Evolutionary conservation across 2,888 invertebrate genomes (phyloP), one percentile per base, ranked within the genome.

Genomic region (Nephrotoma guestfalica): DNA sequence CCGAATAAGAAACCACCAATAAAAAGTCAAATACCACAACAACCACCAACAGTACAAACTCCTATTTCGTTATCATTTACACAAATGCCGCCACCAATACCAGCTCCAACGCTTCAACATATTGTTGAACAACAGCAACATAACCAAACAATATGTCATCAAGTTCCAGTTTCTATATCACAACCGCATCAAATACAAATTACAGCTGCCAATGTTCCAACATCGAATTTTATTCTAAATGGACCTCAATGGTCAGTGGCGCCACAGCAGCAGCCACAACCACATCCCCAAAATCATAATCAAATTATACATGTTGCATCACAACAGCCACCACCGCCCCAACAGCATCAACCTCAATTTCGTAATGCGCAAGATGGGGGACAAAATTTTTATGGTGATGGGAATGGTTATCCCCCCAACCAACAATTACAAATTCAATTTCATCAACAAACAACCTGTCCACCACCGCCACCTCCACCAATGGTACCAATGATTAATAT

Each of bases 21-120:
- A 13, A 57, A 57, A n/a, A 45, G n/a, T 41, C 41, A 57, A 57
- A 18, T 41, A 71, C 83, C 71, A 18, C 86, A 51, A 15, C 51
- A 45, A 11, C 83, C 86, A 41, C 86, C 86, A 3, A 3, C 85
- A 5, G 47, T 87, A n/a, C 57, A 85, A 41, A 87, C 87, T 57
- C 86, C 85, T 13, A 86, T 86, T 4, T 86, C 87, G 7, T 85
- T 88, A n/a, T 87, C 87, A 40, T 85, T 86, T 13, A 88, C 88
- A n/a, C 88, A 88, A 86, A 87, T 88, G 41, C 88, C 88, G n/a
- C 88, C 88, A 13, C 87, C 88, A 15, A 87, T 88, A 45, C 88
- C 88, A 13, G 87, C 88, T 18, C 86, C 87, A 9, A 88, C 87
- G 41, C 88, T 88, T 15, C 88, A 88, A 71, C 88, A 88, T 87